Evolutionary conservation across 2,888 invertebrate species (phyloP).

Genomic region (Odontocolon sp.): DNA sequence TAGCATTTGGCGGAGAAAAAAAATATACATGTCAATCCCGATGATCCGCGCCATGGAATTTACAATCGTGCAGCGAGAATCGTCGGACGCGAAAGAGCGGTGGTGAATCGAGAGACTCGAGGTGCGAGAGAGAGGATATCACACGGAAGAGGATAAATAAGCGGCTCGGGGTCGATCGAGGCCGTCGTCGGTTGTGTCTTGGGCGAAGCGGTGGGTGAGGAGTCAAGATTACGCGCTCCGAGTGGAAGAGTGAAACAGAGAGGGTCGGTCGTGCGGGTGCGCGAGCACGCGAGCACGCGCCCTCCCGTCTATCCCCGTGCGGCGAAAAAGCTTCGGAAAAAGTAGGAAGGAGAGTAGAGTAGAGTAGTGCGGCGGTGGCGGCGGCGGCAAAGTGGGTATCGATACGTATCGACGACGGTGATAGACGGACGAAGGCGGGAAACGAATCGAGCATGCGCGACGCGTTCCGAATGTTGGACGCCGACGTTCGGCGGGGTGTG

Average conservation of each 20-base stretch:
- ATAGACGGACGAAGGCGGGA: no score
- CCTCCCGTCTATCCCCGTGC: not conserved
- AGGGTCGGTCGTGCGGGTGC: conserved; percentile 1
- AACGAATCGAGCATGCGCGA: conserved; percentile 58
- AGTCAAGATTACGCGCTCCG: not conserved
- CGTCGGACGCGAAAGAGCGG: no score
- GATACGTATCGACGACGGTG: no score
- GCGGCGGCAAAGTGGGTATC: conserved; percentile 35
- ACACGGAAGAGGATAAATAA: conserved; percentile 14
- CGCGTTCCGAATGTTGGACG: conserved; percentile 55
- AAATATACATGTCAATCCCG: no score
- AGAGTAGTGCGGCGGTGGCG: conserved; percentile 27
- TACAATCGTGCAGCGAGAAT: no score
- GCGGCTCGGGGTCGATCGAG: conserved; percentile 4
- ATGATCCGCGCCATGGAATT: no score
- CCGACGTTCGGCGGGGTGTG: conserved; percentile 38
- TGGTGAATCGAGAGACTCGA: not conserved
- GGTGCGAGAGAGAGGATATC: not conserved
- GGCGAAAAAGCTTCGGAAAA: not conserved
- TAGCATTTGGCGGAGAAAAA: no score
- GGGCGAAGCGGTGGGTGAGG: not conserved
- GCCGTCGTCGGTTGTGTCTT: conserved; percentile 11
- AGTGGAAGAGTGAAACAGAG: conserved; percentile 17
- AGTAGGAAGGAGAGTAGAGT: conserved; percentile 20
- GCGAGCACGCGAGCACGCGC: conserved; percentile 14